Conservation (phyloP, 1,140 invertebrate species). For the Manduca sexta region DNA sequence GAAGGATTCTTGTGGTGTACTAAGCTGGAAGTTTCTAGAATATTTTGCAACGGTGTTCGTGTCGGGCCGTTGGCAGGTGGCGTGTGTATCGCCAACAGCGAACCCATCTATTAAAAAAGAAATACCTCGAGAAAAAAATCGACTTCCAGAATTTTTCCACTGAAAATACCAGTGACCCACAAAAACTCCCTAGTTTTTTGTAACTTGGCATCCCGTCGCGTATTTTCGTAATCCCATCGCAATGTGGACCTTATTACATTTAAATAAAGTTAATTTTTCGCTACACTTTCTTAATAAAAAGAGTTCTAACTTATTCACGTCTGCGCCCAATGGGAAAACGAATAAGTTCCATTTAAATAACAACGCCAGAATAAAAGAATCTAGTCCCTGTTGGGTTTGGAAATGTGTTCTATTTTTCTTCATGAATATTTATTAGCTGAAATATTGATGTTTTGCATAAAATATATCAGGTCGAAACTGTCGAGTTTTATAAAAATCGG, state of each 20-base stretch:
- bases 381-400: conserved; percentile 10
- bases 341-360: conserved; percentile 23
- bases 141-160: not conserved
- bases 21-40: conserved; percentile 58
- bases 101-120: conserved; percentile 47
- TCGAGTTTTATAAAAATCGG: too few species aligned
- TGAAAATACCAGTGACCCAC: not conserved
- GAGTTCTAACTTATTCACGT: conserved; percentile 15
- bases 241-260: conserved; percentile 5
- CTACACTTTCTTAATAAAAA: conserved; percentile 4
- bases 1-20: conserved; percentile 57
- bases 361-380: conserved; percentile 12
- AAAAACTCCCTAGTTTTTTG: not conserved
- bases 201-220: not conserved
- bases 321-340: conserved; percentile 9
- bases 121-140: not conserved
- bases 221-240: not conserved
- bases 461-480: too few species aligned
- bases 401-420: conserved; percentile 17
- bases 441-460: not conserved
- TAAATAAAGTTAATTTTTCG: conserved; percentile 3
- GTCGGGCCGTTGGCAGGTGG: conserved; percentile 43
- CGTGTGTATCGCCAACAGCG: conserved; percentile 46
- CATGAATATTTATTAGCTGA: conserved; percentile 16
- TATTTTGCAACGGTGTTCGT: conserved; percentile 44